These are phyloP conservation scores for Cacatua alba DNA, from an alignment of 2,113 vertebrate genomes.

Conservation along the genomic window DNA sequence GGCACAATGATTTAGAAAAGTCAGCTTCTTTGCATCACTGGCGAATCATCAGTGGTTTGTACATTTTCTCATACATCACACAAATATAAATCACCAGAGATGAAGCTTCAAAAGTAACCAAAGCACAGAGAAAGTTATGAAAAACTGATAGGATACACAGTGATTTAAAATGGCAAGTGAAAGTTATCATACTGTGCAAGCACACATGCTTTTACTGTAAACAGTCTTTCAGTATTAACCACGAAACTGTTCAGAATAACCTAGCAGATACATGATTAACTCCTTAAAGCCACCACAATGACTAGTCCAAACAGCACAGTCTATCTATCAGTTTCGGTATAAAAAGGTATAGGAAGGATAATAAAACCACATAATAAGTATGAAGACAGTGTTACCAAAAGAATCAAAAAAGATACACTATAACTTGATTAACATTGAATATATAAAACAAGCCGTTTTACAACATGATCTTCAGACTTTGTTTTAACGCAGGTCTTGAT, in stretches of 20 bases:
- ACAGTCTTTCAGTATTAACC: constrained; percentile 10
- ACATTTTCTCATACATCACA: not conserved
- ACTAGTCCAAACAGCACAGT: not conserved
- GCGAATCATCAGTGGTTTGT: not conserved
- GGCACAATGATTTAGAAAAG: constrained; percentile 32
- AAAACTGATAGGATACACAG: not conserved
- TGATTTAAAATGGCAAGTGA: constrained; percentile 8
- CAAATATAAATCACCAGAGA: constrained; percentile 27
- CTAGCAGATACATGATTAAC: constrained; percentile 1
- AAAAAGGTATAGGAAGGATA: constrained; percentile 30
- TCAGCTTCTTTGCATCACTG: not conserved
- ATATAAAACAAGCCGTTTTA: constrained; percentile 27
- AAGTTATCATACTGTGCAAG: constrained; percentile 15
- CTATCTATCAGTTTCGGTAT: not conserved
- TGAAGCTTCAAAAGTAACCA: not conserved
- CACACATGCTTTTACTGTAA: constrained; percentile 6
- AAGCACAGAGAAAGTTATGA: constrained; percentile 6
- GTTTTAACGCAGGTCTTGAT: constrained; percentile 39
- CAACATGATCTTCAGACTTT: constrained; percentile 48
- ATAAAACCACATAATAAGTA: constrained; percentile 17
- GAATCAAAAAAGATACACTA: constrained; percentile 17
- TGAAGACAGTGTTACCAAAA: constrained; percentile 47
- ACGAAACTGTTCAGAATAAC: not conserved
- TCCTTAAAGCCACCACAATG: not conserved
- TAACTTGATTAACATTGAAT: constrained; percentile 42